Evolutionary conservation across 2,113 vertebrate species (phyloP).

Genomic region (Fregetta grallaria): DNA sequence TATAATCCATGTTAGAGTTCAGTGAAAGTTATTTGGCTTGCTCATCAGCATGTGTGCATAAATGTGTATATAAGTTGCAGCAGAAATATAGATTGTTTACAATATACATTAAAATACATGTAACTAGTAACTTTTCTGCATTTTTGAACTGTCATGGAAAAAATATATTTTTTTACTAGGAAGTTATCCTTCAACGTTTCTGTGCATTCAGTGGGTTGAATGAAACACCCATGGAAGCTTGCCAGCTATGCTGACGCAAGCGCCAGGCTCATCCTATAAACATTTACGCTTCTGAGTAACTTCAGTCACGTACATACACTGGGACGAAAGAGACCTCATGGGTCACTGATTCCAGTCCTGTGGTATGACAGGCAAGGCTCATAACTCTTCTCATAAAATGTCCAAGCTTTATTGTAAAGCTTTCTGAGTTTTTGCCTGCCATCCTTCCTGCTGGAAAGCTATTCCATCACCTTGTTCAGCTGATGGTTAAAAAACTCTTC

Average conservation of each 20-base stretch:
- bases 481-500: not conserved
- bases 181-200: not conserved
- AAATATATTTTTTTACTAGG: not conserved
- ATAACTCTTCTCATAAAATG: not conserved
- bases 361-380: not conserved
- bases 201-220: not conserved
- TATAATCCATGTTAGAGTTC: not conserved
- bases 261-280: conserved; percentile 32
- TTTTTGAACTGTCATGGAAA: not conserved
- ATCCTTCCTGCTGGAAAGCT: not conserved
- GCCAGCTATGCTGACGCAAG: conserved; percentile 39
- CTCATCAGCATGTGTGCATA: not conserved
- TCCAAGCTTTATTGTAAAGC: not conserved
- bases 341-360: not conserved
- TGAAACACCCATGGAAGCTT: not conserved
- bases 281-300: conserved; percentile 43
- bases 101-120: not conserved
- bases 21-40: not conserved
- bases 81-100: not conserved
- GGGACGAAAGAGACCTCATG: not conserved
- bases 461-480: not conserved
- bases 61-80: not conserved
- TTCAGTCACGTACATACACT: conserved; percentile 6
- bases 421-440: not conserved
- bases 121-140: not conserved